These are phyloP conservation scores for Cynocephalus volans DNA, from an alignment of 2,113 vertebrate genomes.

Conservation along the genomic window DNA sequence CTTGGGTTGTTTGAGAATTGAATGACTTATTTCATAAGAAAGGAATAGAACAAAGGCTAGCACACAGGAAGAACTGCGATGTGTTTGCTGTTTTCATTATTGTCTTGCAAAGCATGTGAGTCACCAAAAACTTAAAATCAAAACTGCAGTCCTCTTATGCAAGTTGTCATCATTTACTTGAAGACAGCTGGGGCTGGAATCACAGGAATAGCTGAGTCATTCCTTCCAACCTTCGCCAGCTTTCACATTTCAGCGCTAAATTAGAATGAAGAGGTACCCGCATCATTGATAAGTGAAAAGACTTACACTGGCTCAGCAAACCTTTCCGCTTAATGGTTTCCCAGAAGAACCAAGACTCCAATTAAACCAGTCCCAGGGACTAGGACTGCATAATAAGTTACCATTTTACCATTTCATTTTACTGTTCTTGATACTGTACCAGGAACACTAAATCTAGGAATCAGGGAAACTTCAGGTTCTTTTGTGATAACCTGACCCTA, in stretches of 20 bases:
- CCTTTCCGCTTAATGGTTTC: neutral
- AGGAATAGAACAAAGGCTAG: neutral
- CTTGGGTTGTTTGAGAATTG: neutral
- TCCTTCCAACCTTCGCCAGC: neutral
- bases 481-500: neutral
- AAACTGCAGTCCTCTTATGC: neutral
- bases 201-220: neutral
- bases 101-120: neutral
- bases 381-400: neutral
- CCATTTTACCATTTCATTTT: neutral
- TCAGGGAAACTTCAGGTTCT: neutral
- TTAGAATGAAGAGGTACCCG: conserved; percentile 1
- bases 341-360: neutral
- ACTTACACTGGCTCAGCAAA: neutral
- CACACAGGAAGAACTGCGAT: neutral
- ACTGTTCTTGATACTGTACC: neutral
- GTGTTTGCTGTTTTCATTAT: neutral
- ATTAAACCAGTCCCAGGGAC: neutral
- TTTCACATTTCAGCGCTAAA: neutral
- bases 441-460: neutral
- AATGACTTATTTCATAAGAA: conserved; percentile 34
- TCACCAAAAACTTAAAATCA: conserved; percentile 6
- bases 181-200: conserved; percentile 27
- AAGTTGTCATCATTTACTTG: neutral
- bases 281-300: neutral